A percentile compares a stretch with the other conserved stretches of the same genome.
These are phyloP conservation scores for Cynocephalus volans DNA, from an alignment of 2,113 vertebrate genomes.

Conservation along the genomic window DNA sequence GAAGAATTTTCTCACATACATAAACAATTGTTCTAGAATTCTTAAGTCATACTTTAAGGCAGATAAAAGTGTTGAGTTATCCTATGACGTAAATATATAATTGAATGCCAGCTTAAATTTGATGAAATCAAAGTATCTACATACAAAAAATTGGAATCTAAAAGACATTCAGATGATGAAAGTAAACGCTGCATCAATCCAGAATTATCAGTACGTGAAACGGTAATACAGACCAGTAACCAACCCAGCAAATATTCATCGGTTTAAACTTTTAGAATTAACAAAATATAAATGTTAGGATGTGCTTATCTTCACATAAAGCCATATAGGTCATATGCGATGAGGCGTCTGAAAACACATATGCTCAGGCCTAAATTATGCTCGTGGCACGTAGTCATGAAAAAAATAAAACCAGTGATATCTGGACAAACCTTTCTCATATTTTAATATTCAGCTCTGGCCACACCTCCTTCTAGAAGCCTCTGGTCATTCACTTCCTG, in stretches of 20 bases:
- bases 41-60: neutral
- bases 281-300: neutral
- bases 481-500: neutral
- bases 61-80: neutral
- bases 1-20: slow-evolving; percentile 21
- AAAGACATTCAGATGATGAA: slow-evolving; percentile 35
- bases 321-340: neutral
- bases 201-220: neutral
- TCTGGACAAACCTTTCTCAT: neutral
- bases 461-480: neutral
- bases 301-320: neutral
- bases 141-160: slow-evolving; percentile 34
- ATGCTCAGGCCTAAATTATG: neutral
- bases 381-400: neutral
- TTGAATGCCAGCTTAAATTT: slow-evolving; percentile 11
- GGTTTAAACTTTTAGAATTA: neutral
- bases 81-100: slow-evolving; percentile 16
- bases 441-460: neutral
- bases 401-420: neutral
- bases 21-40: neutral
- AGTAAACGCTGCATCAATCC: neutral
- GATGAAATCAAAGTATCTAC: neutral
- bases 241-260: neutral
- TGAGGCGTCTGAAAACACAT: neutral
- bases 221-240: neutral